These are phyloP conservation scores for Hyperoplus lanceolatus DNA, from an alignment of 2,797 vertebrate species.

Conservation along the genomic window DNA sequence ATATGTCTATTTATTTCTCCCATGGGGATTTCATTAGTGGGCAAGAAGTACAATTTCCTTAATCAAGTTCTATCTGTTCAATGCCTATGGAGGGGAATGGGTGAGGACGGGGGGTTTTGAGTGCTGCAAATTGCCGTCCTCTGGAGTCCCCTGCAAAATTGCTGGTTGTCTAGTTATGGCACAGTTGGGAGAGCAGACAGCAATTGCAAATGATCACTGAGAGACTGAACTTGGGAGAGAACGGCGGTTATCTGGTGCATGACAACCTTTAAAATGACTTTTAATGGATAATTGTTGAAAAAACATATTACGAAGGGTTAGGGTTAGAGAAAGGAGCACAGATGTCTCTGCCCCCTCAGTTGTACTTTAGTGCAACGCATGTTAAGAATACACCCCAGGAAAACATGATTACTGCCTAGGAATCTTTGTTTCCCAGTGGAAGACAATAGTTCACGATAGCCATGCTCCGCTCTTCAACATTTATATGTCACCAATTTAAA, in stretches of 20 bases:
- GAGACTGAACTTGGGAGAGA: conserved; percentile 20
- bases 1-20: neutral
- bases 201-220: conserved; percentile 16
- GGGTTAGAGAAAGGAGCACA: conserved; percentile 8
- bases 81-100: neutral
- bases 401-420: conserved; percentile 32
- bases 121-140: neutral
- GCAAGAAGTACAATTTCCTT: neutral
- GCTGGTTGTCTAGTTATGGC: conserved; percentile 6
- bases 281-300: conserved; percentile 19
- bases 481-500: conserved; percentile 17
- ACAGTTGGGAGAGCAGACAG: conserved; percentile 34
- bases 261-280: conserved; percentile 4
- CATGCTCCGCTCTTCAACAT: conserved; percentile 21
- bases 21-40: neutral
- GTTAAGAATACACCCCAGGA: conserved; percentile 20
- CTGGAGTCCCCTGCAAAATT: conserved; percentile 7
- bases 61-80: neutral
- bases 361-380: neutral
- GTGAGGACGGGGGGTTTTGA: neutral
- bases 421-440: neutral
- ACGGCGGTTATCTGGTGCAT: neutral
- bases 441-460: conserved; percentile 18
- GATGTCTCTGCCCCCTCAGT: neutral
- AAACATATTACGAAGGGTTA: conserved; percentile 1